Conservation (phyloP, 2,888 invertebrate genomes). For the Melolontha melolontha region DNA sequence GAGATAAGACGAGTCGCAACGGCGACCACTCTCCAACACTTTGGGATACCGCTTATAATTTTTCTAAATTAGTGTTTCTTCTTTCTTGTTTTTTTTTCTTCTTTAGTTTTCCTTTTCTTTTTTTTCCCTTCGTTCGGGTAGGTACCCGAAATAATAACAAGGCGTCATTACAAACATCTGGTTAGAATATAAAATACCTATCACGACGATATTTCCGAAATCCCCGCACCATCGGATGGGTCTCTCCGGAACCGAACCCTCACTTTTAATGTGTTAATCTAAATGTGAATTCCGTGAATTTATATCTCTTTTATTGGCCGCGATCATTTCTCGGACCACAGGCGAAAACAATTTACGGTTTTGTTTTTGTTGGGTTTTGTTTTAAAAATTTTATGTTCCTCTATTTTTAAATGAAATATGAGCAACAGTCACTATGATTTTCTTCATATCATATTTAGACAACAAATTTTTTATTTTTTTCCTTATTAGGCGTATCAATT, state of each 20-base stretch:
- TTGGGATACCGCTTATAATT: conserved; percentile 47
- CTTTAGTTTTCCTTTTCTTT: too few relatives aligned
- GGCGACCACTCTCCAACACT: conserved; percentile 39
- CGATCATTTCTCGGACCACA: background rate
- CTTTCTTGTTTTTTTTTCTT: conserved; percentile 5
- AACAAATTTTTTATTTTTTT: too few relatives aligned
- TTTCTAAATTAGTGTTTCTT: conserved; percentile 47
- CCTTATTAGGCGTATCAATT: too few relatives aligned
- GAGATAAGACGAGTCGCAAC: conserved; percentile 45
- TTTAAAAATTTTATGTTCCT: too few relatives aligned
- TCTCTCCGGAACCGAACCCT: conserved; percentile 36
- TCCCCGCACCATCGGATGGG: conserved; percentile 6
- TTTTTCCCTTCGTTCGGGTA: too few relatives aligned
- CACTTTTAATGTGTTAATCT: conserved; percentile 51
- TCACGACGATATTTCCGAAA: conserved; percentile 47
- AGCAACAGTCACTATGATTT: too few relatives aligned
- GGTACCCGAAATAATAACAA: conserved; percentile 49
- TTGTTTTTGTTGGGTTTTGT: too few relatives aligned
- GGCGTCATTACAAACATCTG: conserved; percentile 51
- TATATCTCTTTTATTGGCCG: conserved; percentile 17
- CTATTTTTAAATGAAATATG: too few relatives aligned
- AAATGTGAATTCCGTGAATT: conserved; percentile 45
- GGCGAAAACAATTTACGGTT: background rate
- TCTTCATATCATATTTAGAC: too few relatives aligned
- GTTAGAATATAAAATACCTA: conserved; percentile 51